phyloP scores from a whole-genome alignment of 2,797 vertebrate genomes.

The Leucoraja ocellata region DNA sequence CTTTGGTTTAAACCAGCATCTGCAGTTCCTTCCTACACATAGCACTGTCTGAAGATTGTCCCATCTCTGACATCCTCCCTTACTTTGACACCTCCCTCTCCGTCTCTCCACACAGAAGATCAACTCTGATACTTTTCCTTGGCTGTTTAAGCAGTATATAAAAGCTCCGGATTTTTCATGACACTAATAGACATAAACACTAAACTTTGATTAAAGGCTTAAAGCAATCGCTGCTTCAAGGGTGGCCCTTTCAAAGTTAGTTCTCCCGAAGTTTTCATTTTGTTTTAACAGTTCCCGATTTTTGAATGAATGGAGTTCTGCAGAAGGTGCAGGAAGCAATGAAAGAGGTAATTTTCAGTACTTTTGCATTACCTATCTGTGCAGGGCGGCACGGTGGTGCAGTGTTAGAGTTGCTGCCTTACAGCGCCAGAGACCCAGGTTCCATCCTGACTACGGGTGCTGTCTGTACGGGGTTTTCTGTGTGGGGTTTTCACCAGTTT shows the following conservation, averaged over 20 bases:
- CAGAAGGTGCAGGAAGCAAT: background rate
- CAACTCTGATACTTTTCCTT: background rate
- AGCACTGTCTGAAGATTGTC: background rate
- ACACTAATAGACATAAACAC: too few species aligned
- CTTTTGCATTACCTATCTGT: background rate
- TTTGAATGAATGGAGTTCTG: background rate
- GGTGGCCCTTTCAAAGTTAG: too few species aligned
- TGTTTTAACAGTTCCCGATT: background rate
- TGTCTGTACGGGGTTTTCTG: too few species aligned
- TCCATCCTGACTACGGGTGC: too few species aligned
- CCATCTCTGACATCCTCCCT: background rate
- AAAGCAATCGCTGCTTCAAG: background rate
- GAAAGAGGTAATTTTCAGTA: background rate
- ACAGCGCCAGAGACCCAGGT: too few species aligned
- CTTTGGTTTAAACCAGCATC: too few species aligned
- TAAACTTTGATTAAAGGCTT: background rate
- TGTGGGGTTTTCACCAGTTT: too few species aligned
- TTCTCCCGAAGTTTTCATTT: background rate
- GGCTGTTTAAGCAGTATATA: background rate
- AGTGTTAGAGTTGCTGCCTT: background rate
- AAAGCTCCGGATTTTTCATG: background rate
- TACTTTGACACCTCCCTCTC: background rate
- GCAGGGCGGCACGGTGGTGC: background rate
- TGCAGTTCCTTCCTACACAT: too few species aligned
- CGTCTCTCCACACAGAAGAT: background rate